Evolutionary conservation across 2,888 invertebrate species (phyloP), one percentile per base, ranked within the genome.

Genomic region (Chloroclysta siterata): DNA sequence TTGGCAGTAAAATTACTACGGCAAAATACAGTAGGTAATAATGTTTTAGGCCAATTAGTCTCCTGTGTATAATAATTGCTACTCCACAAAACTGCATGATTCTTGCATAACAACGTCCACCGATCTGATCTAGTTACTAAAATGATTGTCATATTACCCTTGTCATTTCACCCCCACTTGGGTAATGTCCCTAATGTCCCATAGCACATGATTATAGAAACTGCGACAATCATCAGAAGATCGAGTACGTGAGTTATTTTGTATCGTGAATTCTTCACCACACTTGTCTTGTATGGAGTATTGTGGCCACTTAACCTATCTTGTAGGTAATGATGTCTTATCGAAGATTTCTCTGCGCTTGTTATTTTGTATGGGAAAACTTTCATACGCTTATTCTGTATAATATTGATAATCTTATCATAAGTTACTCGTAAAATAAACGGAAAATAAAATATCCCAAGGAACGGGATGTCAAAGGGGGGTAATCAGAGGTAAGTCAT

Each of bases 41-140:
- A n/a, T 33, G 33, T 33, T 33, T 33, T 33, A 33, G 22, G 22
- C 22, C 22, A 22, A 22, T 22, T 22, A 22, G 22, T 22, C 22
- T 22, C 3, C 22, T 22, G 22, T 22, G 22, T 22, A n/a, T 22
- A 22, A 22, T 22, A 22, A 22, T 22, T 22, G 1, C 22, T 22
- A 3, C 3, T 22, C 22, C 1, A 22, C 22, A 22, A 47, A 39
- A 60, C 15, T 56, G 14, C 29, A 15, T 28, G 8, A 46, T 7
- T 0, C 5, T 46, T 22, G 72, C 63, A 75, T 73, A 60, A 66
- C 36, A 42, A 57, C 67, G 59, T 73, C 74, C 75, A 75, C 72
- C 73, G 77, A 83, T 83, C 79, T 77, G 81, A 85, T 88, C 86
- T 88, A 84, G 89, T 89, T 89, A 85, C 80, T 76, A 80, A 78